Conservation (phyloP, 2,113 vertebrate species). For the Desmodus rotundus region DNA sequence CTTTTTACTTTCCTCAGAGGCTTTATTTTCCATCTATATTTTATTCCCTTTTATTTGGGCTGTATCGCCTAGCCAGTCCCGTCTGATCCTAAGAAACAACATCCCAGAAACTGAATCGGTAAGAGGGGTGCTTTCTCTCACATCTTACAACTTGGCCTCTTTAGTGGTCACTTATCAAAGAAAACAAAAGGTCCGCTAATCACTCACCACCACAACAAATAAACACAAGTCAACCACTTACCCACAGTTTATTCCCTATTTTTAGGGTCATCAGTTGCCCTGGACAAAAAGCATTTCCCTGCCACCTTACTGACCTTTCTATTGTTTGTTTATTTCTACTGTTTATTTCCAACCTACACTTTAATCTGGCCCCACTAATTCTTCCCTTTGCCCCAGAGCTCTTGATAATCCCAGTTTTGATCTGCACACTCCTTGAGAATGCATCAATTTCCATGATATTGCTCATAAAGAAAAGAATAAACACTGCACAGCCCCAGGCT, state of each 20-base stretch:
- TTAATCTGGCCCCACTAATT: neutral
- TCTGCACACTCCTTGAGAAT: neutral
- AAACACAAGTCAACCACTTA: neutral
- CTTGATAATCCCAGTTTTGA: slow-evolving; percentile 18
- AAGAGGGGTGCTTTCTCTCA: neutral
- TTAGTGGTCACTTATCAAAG: neutral
- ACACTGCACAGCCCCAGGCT: neutral
- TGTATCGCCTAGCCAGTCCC: neutral
- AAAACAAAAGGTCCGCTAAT: neutral
- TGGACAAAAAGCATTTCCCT: slow-evolving; percentile 25
- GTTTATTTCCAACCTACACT: neutral
- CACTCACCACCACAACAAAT: neutral
- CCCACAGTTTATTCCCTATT: neutral
- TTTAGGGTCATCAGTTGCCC: neutral
- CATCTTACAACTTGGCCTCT: neutral
- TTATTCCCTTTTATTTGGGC: slow-evolving; percentile 23
- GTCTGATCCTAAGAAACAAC: neutral
- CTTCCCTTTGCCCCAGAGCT: neutral
- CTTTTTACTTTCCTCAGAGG: neutral
- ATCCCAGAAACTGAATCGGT: neutral
- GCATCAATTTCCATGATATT: neutral
- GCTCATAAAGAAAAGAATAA: neutral
- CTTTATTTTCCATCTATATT: neutral
- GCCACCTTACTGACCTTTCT: neutral
- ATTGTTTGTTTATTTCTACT: neutral